These are phyloP conservation scores for Leptarthrus brevirostris DNA, from an alignment of 2,888 invertebrate species.

Conservation along the genomic window DNA sequence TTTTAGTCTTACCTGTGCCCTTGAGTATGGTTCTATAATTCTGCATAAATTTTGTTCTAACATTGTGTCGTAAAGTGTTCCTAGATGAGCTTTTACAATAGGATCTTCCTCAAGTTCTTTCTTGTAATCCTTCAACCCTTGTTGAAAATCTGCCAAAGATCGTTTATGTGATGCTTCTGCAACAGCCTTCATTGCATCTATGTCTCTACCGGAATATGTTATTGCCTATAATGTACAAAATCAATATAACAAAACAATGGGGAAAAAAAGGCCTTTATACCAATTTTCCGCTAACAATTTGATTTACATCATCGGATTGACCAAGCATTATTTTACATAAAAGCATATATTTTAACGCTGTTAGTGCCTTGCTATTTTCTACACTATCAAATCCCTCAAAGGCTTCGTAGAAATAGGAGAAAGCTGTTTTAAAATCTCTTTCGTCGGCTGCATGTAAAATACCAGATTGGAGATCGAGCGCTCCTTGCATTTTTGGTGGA, in stretches of 20 bases:
- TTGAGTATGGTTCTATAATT: conserved; percentile 98
- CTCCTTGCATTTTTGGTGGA: conserved; percentile 98
- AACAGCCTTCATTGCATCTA: conserved; percentile 98
- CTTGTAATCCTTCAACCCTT: conserved; percentile 86
- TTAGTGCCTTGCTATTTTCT: conserved; percentile 89
- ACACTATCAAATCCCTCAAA: conserved; percentile 99
- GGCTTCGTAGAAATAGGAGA: conserved; percentile 99
- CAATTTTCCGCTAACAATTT: conserved; percentile 95
- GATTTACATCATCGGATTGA: conserved; percentile 94
- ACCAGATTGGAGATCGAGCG: conserved; percentile 96
- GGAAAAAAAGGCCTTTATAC: too few relatives aligned
- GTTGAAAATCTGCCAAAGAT: conserved; percentile 96
- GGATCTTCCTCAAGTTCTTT: conserved; percentile 94
- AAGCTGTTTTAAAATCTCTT: conserved; percentile 99
- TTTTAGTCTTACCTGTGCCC: conserved; percentile 88
- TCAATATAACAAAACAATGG: too few relatives aligned
- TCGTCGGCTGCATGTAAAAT: conserved; percentile 99
- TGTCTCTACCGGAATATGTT: conserved; percentile 94
- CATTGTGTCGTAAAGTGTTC: conserved; percentile 97
- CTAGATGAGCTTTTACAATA: conserved; percentile 96
- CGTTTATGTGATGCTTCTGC: conserved; percentile 96
- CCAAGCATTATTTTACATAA: conserved; percentile 98
- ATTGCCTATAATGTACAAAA: conserved; percentile 73
- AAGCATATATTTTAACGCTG: conserved; percentile 99
- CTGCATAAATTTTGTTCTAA: conserved; percentile 98